Percentiles rank a stretch among this genome's conserved stretches.
These are phyloP conservation scores for Pissodes strobi DNA, from an alignment of 1,140 invertebrate genomes.

Conservation along the genomic window DNA sequence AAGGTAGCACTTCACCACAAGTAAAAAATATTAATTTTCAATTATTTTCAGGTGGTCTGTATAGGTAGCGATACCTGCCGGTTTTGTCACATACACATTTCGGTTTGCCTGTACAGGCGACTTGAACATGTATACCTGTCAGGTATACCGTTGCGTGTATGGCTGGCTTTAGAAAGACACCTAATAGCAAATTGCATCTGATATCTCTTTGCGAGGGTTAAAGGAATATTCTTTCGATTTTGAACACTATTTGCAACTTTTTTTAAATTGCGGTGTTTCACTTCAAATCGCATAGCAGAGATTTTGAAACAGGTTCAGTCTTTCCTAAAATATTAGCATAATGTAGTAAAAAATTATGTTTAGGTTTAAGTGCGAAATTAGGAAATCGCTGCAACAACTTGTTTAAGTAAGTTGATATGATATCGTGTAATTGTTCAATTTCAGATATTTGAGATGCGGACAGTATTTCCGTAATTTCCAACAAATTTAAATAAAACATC, in stretches of 20 bases:
- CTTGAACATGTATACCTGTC: too few relatives aligned
- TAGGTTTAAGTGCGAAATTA: neutral
- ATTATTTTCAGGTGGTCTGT: too few relatives aligned
- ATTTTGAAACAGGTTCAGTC: neutral
- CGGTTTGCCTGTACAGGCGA: too few relatives aligned
- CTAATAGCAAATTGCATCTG: neutral
- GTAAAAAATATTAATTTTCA: too few relatives aligned
- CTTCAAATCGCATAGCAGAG: neutral
- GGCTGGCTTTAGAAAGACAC: conserved; percentile 2
- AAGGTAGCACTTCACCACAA: too few relatives aligned
- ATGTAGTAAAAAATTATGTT: conserved; percentile 3
- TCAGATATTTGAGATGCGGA: neutral
- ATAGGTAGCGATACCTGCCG: too few relatives aligned
- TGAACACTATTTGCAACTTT: neutral
- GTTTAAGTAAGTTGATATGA: neutral
- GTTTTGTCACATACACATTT: too few relatives aligned
- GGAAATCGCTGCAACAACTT: neutral
- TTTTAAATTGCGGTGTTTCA: neutral
- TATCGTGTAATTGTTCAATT: neutral
- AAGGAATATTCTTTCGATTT: neutral
- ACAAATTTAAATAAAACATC: neutral
- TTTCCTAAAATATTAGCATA: neutral
- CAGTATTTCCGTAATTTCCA: neutral
- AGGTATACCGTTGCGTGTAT: too few relatives aligned
- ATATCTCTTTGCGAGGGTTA: neutral